phyloP scores from a whole-genome alignment of 92 coral and sea anemone genomes.

The Blastomussa wellsi region DNA sequence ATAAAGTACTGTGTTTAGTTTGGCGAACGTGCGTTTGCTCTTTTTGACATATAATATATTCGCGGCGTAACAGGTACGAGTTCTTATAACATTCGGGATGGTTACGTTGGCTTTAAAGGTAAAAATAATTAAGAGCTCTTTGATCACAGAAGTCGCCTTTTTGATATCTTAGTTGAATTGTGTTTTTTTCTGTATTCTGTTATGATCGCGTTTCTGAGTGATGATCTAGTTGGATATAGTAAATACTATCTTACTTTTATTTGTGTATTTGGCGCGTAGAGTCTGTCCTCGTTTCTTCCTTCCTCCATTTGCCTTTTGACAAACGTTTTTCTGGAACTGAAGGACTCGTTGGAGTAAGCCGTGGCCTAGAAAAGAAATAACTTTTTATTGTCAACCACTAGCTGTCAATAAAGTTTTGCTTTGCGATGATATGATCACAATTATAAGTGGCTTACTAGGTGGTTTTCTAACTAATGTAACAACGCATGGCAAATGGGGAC shows the following conservation, averaged over 20 bases:
- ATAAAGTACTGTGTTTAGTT: not conserved
- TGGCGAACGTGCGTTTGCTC: not conserved
- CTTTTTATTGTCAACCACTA: not conserved
- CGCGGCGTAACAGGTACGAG: not conserved
- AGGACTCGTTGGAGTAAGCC: conserved; percentile 66
- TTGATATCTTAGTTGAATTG: not conserved
- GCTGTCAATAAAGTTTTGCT: not conserved
- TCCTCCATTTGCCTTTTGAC: conserved; percentile 28
- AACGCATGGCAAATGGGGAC: too few relatives aligned
- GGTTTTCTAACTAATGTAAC: too few relatives aligned
- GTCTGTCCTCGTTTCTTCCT: conserved; percentile 6
- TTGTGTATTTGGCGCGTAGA: conserved; percentile 34
- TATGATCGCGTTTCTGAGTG: not conserved
- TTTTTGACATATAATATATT: not conserved
- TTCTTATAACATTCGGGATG: not conserved
- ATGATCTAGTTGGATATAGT: not conserved
- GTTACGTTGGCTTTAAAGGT: not conserved
- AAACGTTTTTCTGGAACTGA: conserved; percentile 35
- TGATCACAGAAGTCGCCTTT: not conserved
- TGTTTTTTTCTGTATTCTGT: not conserved
- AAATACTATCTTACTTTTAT: conserved; percentile 18
- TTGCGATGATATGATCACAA: not conserved
- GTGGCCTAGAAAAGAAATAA: conserved; percentile 41
- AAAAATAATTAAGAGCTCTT: not conserved
- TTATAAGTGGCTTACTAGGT: not conserved